A percentile compares a stretch with the other conserved stretches of the same genome.
phyloP scores from a whole-genome alignment of 2,113 vertebrate genomes.

The Miniopterus natalensis region DNA sequence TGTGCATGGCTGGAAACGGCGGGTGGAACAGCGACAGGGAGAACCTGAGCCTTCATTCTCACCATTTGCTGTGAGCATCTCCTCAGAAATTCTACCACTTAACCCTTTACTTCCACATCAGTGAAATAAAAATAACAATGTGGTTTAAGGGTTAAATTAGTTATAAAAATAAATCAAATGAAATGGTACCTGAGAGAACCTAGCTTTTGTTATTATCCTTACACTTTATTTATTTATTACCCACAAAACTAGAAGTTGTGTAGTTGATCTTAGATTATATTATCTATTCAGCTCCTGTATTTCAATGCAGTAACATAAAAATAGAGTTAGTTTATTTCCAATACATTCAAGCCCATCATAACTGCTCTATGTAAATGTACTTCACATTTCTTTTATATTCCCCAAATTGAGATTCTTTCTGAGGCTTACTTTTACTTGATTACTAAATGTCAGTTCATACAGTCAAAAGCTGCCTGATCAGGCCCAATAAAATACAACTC shows the following conservation, averaged over 20 bases:
- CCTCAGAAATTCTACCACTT: background rate
- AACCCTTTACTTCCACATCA: background rate
- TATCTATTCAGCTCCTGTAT: background rate
- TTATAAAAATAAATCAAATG: background rate
- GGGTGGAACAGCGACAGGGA: background rate
- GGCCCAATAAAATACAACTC: background rate
- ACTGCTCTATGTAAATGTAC: background rate
- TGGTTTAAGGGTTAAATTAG: background rate
- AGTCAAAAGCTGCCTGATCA: background rate
- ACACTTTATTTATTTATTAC: background rate
- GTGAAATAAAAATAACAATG: background rate
- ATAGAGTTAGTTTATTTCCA: background rate
- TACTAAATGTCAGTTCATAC: background rate
- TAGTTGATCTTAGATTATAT: background rate
- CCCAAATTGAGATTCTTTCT: background rate
- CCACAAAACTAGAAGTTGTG: background rate
- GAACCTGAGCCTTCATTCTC: background rate
- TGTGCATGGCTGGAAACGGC: no score
- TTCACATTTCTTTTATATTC: background rate
- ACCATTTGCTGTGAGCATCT: background rate
- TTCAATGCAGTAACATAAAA: background rate
- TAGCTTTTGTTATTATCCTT: background rate
- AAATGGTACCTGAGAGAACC: background rate
- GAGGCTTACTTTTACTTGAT: background rate
- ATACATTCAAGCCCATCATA: background rate